A percentile compares a stretch with the other conserved stretches of the same genome.
These are phyloP conservation scores for Python bivittatus DNA, from an alignment of 2,113 vertebrate species.

Conservation along the genomic window DNA sequence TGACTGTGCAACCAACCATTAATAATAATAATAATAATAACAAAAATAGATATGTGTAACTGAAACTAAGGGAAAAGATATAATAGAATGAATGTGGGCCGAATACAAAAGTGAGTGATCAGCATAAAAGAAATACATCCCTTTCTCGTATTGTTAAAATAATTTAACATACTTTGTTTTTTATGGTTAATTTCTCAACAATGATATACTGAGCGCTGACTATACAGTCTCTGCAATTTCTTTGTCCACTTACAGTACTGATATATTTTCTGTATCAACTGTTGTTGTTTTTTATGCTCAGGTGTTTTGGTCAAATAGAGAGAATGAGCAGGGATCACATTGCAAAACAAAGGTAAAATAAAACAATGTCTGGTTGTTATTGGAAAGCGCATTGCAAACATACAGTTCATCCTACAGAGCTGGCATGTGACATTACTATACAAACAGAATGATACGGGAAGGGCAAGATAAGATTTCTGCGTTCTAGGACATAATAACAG, in stretches of 20 bases:
- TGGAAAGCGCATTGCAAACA: background rate
- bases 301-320: background rate
- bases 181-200: background rate
- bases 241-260: background rate
- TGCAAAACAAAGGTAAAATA: background rate
- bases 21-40: background rate
- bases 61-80: background rate
- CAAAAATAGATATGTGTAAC: background rate
- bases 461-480: background rate
- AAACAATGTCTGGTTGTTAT: background rate
- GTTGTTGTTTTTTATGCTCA: background rate
- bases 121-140: background rate
- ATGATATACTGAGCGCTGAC: background rate
- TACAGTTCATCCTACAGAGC: background rate
- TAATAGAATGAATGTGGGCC: background rate
- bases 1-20: too few relatives aligned
- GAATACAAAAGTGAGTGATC: background rate
- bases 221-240: background rate
- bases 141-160: background rate
- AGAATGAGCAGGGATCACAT: background rate
- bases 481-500: background rate
- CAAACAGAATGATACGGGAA: background rate
- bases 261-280: background rate
- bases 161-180: background rate
- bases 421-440: too few relatives aligned